Evolutionary conservation across 2,888 invertebrate species (phyloP), one percentile per base, ranked within the genome.

Genomic region (Eristalis pertinax): DNA sequence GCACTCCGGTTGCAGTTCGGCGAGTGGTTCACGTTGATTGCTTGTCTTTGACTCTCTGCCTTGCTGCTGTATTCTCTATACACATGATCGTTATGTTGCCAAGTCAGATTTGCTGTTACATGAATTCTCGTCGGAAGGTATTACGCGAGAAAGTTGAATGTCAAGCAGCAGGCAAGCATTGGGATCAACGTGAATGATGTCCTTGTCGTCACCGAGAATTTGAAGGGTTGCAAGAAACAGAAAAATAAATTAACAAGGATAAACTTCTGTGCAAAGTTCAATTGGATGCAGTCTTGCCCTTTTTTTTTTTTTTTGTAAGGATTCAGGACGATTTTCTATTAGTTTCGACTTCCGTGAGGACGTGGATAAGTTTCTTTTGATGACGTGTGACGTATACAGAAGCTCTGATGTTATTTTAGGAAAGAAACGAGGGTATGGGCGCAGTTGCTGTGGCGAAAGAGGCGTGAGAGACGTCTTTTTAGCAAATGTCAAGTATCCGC

Each of bases 121-220:
- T 67, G 65, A 43, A 67, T 60, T 60, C n/a, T n/a, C 58, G 75
- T 60, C 60, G 58, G 29, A 29, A 35, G 38, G 65, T 67, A 76
- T 76, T 67, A 67, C 60, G 65, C 67, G 41, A n/a, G n/a, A 76
- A 67, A 67, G 75, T 76, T 76, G 67, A 76, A 76, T 76, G 75
- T 76, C 75, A 76, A 76, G 75, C 60, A 76, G 13, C 75, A 68
- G 41, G 75, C 38, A n/a, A n/a, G n/a, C n/a, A n/a, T 15, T 41
- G 60, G 58, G 60, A 67, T 24, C 67, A 68, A 41, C 75, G 56
- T 68, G 38, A 60, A 67, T 58, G 60, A 41, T 60, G 60, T 60
- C 75, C 58, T 76, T 32, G 32, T 32, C 65, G 19, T 65, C 58
- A 35, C 58, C n/a, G 22, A 38, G 65, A 24, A 50, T 63, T 35